A percentile compares a stretch with the other conserved stretches of the same genome.
phyloP scores from a whole-genome alignment of 92 coral and sea anemone species.

The Chrysogorgia sp. region DNA sequence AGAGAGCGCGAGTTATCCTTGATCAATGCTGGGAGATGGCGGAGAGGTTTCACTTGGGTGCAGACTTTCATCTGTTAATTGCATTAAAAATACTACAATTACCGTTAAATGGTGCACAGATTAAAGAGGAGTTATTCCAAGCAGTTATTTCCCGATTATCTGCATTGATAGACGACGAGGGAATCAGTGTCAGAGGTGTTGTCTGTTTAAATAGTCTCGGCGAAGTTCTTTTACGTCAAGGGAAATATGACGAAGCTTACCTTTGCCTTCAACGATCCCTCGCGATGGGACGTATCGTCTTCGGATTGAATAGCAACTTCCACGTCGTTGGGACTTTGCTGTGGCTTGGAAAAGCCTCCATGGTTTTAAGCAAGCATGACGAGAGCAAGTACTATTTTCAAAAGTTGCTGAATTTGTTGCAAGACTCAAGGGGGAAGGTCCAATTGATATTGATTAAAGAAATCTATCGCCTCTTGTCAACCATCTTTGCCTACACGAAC shows the following conservation, averaged over 20 bases:
- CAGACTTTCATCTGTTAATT: not conserved
- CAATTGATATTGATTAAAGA: not conserved
- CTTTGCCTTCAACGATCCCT: conserved; percentile 22
- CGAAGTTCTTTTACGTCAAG: conserved; percentile 3
- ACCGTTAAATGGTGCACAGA: not conserved
- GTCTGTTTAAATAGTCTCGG: conserved; percentile 23
- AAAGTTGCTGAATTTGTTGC: not conserved
- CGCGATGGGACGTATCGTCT: conserved; percentile 10
- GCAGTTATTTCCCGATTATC: not conserved
- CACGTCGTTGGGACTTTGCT: not conserved
- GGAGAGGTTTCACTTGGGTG: not conserved
- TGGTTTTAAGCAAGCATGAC: not conserved
- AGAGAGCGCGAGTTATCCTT: not conserved
- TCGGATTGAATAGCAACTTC: not conserved
- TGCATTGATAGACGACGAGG: conserved; percentile 18
- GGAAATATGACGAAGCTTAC: conserved; percentile 23
- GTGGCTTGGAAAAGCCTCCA: conserved; percentile 8
- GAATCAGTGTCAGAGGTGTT: not conserved
- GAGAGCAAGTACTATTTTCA: conserved; percentile 24
- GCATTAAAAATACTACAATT: not conserved
- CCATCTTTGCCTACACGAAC: not conserved
- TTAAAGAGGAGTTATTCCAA: not conserved
- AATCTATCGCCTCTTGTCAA: conserved; percentile 1
- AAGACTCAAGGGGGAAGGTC: not conserved
- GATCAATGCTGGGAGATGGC: not conserved